Percentiles rank a stretch among this genome's conserved stretches.
These are phyloP conservation scores for Harlomillsia oculata DNA, from an alignment of 1,140 invertebrate species.

Conservation along the genomic window DNA sequence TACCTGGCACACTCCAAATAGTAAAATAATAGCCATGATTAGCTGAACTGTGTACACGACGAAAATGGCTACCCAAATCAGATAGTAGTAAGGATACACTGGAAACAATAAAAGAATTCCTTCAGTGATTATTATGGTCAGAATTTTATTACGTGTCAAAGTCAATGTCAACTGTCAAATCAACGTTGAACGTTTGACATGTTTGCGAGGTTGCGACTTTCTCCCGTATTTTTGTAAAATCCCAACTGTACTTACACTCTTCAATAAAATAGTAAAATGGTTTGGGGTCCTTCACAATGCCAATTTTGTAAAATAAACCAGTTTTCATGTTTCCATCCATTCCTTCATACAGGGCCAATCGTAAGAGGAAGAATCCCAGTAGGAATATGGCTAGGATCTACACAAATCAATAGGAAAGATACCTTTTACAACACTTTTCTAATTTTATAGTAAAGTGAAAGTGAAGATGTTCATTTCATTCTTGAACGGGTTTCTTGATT, in stretches of 20 bases:
- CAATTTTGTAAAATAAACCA: conserved; percentile 20
- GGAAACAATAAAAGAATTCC: background rate
- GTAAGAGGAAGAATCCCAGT: conserved; percentile 13
- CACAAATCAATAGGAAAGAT: background rate
- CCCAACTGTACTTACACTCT: conserved; percentile 9
- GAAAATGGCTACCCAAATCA: conserved; percentile 24
- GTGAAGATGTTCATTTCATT: background rate
- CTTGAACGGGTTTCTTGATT: background rate
- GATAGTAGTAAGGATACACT: conserved; percentile 20
- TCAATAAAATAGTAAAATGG: conserved; percentile 26
- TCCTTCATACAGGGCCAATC: conserved; percentile 21
- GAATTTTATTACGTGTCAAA: background rate
- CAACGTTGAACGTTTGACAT: no score
- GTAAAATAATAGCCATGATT: conserved; percentile 24
- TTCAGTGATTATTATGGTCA: background rate
- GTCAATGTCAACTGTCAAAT: no score
- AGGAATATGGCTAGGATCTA: conserved; percentile 17
- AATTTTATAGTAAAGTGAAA: background rate
- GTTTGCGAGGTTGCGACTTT: no score
- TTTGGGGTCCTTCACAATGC: conserved; percentile 17
- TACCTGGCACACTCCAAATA: conserved; percentile 28
- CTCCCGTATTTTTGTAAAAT: no score
- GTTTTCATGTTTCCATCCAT: conserved; percentile 24
- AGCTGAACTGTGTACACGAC: conserved; percentile 21
- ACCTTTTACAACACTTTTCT: background rate